A percentile compares a stretch with the other conserved stretches of the same genome.
phyloP scores from a whole-genome alignment of 1,140 invertebrate species.

The Stegodyphus dumicola region DNA sequence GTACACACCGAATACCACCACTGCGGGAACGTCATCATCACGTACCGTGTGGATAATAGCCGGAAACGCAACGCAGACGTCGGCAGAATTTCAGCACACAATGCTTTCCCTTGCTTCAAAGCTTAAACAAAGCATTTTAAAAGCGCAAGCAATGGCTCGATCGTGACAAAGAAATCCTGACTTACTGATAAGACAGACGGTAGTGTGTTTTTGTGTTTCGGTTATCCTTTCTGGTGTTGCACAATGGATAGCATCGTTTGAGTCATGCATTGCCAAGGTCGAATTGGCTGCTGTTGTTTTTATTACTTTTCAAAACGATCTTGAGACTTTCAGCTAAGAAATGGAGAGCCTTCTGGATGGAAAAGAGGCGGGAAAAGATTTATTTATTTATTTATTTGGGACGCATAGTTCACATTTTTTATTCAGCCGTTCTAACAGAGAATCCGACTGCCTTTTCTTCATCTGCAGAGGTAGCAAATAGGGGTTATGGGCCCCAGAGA shows the following conservation, averaged over 20 bases:
- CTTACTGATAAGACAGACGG: constrained; percentile 48
- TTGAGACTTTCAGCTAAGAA: too few relatives aligned
- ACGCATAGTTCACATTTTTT: too few relatives aligned
- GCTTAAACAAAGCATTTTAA: constrained; percentile 53
- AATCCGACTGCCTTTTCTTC: too few relatives aligned
- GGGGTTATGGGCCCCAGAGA: too few relatives aligned
- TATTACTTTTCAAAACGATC: background rate
- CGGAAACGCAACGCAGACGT: constrained; percentile 36
- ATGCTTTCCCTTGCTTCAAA: constrained; percentile 28
- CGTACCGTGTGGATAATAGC: constrained; percentile 42
- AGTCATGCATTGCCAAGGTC: constrained; percentile 51
- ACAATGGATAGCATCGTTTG: constrained; percentile 57
- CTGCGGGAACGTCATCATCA: constrained; percentile 5
- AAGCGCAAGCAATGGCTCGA: constrained; percentile 51
- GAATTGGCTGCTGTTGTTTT: background rate
- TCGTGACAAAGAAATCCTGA: constrained; percentile 49
- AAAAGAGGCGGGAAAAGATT: too few relatives aligned
- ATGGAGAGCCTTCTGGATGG: too few relatives aligned
- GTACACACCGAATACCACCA: background rate
- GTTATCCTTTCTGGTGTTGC: constrained; percentile 40
- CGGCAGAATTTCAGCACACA: constrained; percentile 3
- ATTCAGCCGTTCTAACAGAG: too few relatives aligned
- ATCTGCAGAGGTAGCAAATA: too few relatives aligned
- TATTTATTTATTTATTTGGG: too few relatives aligned
- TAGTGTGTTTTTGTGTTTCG: constrained; percentile 44